These are phyloP conservation scores for Pelochelys cantorii DNA, from an alignment of 2,797 vertebrate genomes.

Conservation along the genomic window DNA sequence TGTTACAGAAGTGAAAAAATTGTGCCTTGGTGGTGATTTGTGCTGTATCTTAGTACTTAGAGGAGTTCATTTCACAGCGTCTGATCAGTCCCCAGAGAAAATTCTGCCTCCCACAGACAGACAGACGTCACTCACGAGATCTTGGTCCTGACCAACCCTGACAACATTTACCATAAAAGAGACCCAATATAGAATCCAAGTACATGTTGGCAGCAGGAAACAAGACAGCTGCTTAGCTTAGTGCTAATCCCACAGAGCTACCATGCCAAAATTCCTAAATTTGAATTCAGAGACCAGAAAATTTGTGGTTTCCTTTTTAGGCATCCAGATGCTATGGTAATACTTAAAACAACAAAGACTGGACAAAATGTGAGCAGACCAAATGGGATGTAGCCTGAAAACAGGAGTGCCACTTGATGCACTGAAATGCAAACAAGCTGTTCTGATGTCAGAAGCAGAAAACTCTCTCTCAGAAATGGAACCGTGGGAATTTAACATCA, in stretches of 20 bases:
- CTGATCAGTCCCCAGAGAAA: background rate
- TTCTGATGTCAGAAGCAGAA: background rate
- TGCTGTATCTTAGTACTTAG: background rate
- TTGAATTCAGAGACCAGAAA: rapidly evolving
- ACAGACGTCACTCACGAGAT: background rate
- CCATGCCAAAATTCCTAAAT: background rate
- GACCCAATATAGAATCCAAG: background rate
- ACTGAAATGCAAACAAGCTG: background rate
- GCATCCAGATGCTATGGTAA: background rate
- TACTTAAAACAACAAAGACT: background rate
- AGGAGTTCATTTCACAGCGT: background rate
- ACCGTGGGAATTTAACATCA: background rate
- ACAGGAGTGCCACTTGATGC: background rate
- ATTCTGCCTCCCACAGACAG: background rate
- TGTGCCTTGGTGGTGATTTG: background rate
- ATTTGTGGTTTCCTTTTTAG: background rate
- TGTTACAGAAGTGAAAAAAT: background rate
- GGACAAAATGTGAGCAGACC: background rate
- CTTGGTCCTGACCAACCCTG: background rate
- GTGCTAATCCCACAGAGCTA: background rate
- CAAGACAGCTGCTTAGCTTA: background rate
- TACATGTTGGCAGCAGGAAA: background rate
- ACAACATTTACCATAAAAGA: background rate
- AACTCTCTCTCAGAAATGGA: rapidly evolving
- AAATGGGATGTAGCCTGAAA: background rate